Conservation (phyloP, 2,797 vertebrate genomes). For the Steatocranus sp. region DNA sequence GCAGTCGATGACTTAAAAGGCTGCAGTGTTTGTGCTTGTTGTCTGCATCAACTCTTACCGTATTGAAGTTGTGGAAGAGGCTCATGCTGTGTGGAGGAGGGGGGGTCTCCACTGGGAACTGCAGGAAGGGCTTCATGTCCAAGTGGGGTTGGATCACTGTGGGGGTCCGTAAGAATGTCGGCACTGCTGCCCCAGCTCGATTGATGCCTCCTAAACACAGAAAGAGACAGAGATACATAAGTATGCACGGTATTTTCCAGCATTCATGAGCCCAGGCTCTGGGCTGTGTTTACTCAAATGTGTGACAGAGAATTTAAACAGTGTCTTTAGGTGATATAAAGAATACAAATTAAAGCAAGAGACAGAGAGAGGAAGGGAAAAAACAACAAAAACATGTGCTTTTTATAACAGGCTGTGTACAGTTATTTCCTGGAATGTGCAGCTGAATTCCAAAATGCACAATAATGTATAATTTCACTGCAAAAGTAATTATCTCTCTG, state of each 20-base stretch:
- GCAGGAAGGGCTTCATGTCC: constrained; percentile 89
- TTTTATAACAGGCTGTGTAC: neutral
- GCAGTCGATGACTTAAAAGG: neutral
- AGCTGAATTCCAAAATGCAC: constrained; percentile 10
- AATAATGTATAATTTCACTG: constrained; percentile 26
- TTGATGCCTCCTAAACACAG: constrained; percentile 83
- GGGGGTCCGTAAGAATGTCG: constrained; percentile 84
- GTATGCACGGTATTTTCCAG: neutral
- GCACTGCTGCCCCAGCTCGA: constrained; percentile 79
- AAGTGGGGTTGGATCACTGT: constrained; percentile 83
- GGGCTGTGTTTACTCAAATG: neutral
- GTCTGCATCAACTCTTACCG: constrained; percentile 75
- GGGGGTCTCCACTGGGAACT: constrained; percentile 85
- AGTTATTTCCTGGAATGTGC: neutral
- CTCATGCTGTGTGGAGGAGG: constrained; percentile 79
- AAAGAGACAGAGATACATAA: neutral
- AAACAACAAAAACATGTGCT: neutral
- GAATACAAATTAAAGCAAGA: neutral
- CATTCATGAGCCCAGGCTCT: neutral
- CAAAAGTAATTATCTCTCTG: constrained; percentile 34
- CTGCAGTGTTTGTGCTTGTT: neutral
- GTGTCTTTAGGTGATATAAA: neutral
- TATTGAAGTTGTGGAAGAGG: constrained; percentile 87
- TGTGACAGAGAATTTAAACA: neutral
- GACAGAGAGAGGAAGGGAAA: neutral